Base-by-base conservation (phyloP, 2,113 vertebrate genomes). In the Microcebus lehilahytsara region DNA sequence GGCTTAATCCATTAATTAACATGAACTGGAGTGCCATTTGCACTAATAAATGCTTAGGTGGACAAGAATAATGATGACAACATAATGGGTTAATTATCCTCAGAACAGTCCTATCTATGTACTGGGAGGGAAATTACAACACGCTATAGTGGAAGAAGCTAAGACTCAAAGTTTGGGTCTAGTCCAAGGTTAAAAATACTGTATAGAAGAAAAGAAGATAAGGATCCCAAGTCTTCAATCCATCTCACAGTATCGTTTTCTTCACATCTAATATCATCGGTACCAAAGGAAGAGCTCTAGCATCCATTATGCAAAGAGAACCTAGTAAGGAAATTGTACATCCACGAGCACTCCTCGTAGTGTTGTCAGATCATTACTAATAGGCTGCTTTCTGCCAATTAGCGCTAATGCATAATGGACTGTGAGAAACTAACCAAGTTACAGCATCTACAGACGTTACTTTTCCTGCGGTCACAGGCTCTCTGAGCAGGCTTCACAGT, bases 1-100 rank as follows among this genome's bases (percentile, higher is more conserved):
- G 77, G 58, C 46, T 97, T 85, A 96, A 86, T 78, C 46, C 85
- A 34, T 77, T 96, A 86, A 67, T 92, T 80, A 90, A 81, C 56
- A 19, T 91, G 93, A 95, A 85, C 22, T 67, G 34, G 32, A 92
- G 3, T 46, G 23, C 16, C 69, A 72, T 78, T 89, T 56, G 85
- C 27, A 88, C 46, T n/a, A 60, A 92, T 58, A 95, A 91, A 96
- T 62, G 81, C 60, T 92, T 72, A 80, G 37, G 64, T 75, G 17
- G 42, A 56, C 42, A 58, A 20, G 16, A 78, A 85, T 86, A 87
- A 94, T 20, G 56, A 92, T 85, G 79, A 80, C 34, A 83, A 62
- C 17, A 77, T 53, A 91, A 81, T 69, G 11, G n/a, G 37, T 2
- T 74, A 85, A 89, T 72, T 81, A 93, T 89, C 60, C 37, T 84